Percentiles rank a stretch among this genome's conserved stretches.
Conservation (phyloP, 1,140 invertebrate genomes). For the Metaphire vulgaris region DNA sequence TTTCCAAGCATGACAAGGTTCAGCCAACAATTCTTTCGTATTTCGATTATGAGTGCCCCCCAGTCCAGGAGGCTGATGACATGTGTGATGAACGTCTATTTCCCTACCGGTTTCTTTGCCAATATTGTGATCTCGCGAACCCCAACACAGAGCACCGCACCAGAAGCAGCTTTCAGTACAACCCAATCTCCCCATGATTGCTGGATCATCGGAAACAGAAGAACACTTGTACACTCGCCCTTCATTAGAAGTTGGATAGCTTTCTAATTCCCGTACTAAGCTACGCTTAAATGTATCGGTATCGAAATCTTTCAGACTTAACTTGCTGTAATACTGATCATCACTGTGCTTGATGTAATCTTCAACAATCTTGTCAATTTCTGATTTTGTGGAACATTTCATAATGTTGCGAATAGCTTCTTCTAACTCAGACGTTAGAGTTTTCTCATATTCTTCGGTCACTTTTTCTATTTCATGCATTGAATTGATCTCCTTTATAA, state of each 20-base stretch:
- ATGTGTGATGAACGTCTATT: background rate
- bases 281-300: background rate
- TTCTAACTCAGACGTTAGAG: background rate
- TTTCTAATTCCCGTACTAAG: background rate
- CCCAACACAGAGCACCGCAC: background rate
- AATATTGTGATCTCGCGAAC: background rate
- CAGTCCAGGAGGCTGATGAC: background rate
- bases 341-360: background rate
- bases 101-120: background rate
- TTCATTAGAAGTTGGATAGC: background rate
- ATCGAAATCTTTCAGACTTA: background rate
- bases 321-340: background rate
- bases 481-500: background rate
- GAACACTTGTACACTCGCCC: background rate
- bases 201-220: background rate
- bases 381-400: background rate
- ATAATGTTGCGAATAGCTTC: background rate
- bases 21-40: background rate
- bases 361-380: background rate
- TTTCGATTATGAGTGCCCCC: background rate
- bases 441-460: background rate
- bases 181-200: background rate
- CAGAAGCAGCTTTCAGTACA: background rate
- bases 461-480: background rate
- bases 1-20: background rate